Percentiles rank a stretch among this genome's conserved stretches.
Conservation (phyloP, 2,113 vertebrate species). For the Misgurnus anguillicaudatus region DNA sequence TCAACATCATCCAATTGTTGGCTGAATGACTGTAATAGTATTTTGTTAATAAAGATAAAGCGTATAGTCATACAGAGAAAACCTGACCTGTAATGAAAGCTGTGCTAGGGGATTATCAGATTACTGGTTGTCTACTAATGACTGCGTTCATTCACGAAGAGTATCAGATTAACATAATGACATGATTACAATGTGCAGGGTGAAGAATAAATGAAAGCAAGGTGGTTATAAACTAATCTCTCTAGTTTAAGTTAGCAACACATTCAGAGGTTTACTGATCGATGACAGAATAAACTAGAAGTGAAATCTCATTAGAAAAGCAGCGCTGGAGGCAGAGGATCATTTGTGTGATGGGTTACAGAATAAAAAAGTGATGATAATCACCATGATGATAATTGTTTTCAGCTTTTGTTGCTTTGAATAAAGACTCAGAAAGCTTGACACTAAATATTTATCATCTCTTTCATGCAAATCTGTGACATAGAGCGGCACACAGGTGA, state of each 20-base stretch:
- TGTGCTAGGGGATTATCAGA: constrained; percentile 16
- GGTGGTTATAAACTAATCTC: not conserved
- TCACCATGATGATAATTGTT: constrained; percentile 46
- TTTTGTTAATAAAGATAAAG: no score
- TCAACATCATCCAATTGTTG: no score
- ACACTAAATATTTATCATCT: constrained; percentile 65
- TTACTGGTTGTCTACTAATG: constrained; percentile 28
- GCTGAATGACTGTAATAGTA: no score
- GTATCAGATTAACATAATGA: not conserved
- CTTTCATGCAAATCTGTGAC: constrained; percentile 60
- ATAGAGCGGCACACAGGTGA: constrained; percentile 40
- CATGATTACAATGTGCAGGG: not conserved
- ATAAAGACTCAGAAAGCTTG: constrained; percentile 43
- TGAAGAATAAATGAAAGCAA: not conserved
- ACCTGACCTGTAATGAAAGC: not conserved
- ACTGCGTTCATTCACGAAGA: constrained; percentile 26
- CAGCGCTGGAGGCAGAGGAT: constrained; percentile 29
- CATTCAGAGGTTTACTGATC: no score
- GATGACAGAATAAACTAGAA: no score
- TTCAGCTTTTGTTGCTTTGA: constrained; percentile 58
- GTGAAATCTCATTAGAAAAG: not conserved
- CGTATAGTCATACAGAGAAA: no score
- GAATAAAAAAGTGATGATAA: constrained; percentile 52
- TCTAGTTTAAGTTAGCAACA: no score
- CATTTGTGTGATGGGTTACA: constrained; percentile 59